A percentile compares a stretch with the other conserved stretches of the same genome.
Evolutionary conservation across 2,888 invertebrate species (phyloP).

Genomic region (Limnephilus rhombicus): DNA sequence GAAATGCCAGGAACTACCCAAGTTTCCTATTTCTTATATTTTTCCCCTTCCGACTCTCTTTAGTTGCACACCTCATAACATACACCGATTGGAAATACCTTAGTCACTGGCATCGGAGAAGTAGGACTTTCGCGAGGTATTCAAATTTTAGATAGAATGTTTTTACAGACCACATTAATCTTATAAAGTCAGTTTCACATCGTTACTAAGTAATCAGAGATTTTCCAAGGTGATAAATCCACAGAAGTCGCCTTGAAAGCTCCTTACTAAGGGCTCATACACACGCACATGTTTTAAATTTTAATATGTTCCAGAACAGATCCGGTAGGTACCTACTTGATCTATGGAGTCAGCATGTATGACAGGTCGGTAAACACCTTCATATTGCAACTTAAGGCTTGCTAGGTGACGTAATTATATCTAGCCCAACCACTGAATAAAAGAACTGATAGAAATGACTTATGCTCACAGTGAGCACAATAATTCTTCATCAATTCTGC

Average conservation of each 20-base stretch:
- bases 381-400: neutral
- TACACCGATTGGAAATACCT: too few relatives aligned
- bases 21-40: too few relatives aligned
- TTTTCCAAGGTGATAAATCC: neutral
- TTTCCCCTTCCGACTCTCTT: too few relatives aligned
- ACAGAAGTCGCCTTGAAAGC: neutral
- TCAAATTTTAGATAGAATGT: too few relatives aligned
- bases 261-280: neutral
- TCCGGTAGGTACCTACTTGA: neutral
- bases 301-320: neutral
- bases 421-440: neutral
- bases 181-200: neutral
- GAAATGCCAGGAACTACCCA: too few relatives aligned
- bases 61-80: too few relatives aligned
- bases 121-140: too few relatives aligned
- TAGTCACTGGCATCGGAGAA: too few relatives aligned
- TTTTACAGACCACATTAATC: too few relatives aligned
- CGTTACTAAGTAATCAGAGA: neutral
- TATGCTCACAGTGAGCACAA: neutral
- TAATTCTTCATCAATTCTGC: too few relatives aligned
- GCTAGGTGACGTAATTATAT: neutral
- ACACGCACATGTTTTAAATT: neutral
- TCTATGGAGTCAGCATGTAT: neutral
- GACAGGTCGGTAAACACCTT: neutral
- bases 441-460: neutral